Evolutionary conservation across 2,888 invertebrate genomes (phyloP).

Genomic region (Drosophila subsilvestris): DNA sequence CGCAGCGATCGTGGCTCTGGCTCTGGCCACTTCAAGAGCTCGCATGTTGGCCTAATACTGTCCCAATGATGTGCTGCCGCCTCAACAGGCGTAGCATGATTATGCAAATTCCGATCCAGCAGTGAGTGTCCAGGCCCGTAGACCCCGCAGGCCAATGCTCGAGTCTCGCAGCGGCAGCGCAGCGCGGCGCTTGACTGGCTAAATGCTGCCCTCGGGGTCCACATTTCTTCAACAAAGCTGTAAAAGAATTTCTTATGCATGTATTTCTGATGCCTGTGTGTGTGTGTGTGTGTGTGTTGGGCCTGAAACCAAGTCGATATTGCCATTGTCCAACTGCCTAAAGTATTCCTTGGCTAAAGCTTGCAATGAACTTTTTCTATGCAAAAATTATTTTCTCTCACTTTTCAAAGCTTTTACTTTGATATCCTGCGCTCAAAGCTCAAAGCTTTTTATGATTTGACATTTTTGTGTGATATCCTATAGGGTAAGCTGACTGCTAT

Average conservation of each 20-base stretch:
- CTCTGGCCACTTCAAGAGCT: slow-evolving; percentile 47
- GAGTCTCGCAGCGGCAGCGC: background rate
- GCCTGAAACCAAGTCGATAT: slow-evolving; percentile 4
- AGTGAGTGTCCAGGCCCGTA: background rate
- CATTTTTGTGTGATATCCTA: too few species aligned
- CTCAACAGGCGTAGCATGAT: slow-evolving; percentile 55
- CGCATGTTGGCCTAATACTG: slow-evolving; percentile 71
- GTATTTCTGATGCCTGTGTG: background rate
- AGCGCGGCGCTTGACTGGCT: slow-evolving; percentile 18
- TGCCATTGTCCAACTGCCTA: background rate
- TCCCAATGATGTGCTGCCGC: slow-evolving; percentile 54
- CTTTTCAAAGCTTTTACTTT: background rate
- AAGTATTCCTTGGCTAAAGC: background rate
- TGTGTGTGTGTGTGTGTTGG: background rate
- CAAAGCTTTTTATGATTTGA: background rate
- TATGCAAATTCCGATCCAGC: slow-evolving; percentile 60
- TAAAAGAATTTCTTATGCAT: slow-evolving; percentile 7
- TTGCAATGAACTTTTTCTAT: background rate
- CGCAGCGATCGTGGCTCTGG: background rate
- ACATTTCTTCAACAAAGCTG: background rate
- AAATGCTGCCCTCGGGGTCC: slow-evolving; percentile 11
- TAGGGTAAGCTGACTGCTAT: too few species aligned
- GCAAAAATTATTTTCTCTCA: too few species aligned
- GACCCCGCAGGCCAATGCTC: slow-evolving; percentile 1
- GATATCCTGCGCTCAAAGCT: slow-evolving; percentile 1